A percentile compares a stretch with the other conserved stretches of the same genome.
These are phyloP conservation scores for Drosophila nebulosa DNA, from an alignment of 1,140 invertebrate species.

Conservation along the genomic window DNA sequence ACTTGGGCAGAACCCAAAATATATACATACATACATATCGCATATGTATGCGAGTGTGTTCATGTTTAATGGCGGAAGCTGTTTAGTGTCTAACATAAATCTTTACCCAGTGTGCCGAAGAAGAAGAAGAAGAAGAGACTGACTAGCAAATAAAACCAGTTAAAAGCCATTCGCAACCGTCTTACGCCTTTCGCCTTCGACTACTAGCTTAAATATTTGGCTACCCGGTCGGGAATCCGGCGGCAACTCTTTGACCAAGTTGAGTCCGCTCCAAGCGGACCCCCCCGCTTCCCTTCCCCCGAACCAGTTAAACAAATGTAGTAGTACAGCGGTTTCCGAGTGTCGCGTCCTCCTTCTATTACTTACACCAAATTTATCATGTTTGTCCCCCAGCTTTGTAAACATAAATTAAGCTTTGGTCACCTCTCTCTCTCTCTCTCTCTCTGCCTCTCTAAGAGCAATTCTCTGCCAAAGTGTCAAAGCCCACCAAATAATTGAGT, in stretches of 20 bases:
- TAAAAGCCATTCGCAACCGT: not conserved
- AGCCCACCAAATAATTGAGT: slow-evolving; percentile 27
- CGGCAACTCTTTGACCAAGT: not conserved
- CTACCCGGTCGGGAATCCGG: not conserved
- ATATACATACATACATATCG: slow-evolving; percentile 10
- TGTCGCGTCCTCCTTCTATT: not conserved
- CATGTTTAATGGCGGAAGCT: slow-evolving; percentile 76
- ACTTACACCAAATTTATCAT: slow-evolving; percentile 53
- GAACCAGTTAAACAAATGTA: not conserved
- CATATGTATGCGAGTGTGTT: slow-evolving; percentile 1
- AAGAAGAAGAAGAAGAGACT: no score
- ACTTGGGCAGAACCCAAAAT: slow-evolving; percentile 23
- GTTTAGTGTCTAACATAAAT: slow-evolving; percentile 76
- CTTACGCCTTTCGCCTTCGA: no score
- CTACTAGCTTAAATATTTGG: not conserved
- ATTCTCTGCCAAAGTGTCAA: not conserved
- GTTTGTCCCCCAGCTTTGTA: slow-evolving; percentile 36
- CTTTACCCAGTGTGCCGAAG: slow-evolving; percentile 10
- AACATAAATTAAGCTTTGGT: slow-evolving; percentile 63
- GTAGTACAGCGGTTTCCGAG: not conserved
- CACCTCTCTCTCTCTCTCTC: not conserved
- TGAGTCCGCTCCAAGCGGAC: not conserved
- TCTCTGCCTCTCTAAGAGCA: not conserved
- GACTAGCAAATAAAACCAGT: not conserved
- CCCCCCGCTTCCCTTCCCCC: not conserved